Base-by-base conservation (phyloP, 2,113 vertebrate species). In the Alouatta palliata region DNA sequence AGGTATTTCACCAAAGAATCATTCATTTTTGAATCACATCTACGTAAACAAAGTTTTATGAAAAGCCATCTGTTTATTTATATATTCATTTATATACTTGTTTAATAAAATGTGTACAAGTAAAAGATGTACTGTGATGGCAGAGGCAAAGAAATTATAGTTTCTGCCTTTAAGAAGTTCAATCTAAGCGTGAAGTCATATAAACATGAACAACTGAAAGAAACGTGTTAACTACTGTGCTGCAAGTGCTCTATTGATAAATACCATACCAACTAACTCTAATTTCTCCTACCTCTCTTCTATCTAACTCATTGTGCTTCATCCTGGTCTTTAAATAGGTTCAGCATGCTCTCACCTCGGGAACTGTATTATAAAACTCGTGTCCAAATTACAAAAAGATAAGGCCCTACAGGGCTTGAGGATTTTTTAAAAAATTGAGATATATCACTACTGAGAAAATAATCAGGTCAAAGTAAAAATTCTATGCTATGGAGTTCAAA, bases 1-100 rank as follows among this genome's bases (percentile, higher is more conserved):
- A 92, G 32, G 32, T 19, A 68, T 52, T 95, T 97, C 79, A 52
- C 37, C n/a, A 52, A 89, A 10, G 25, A 94, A 1, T 80, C 64
- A 54, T 83, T 87, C 92, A 83, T 70, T 95, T 95, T 84, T 66
- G 12, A 92, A 87, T 90, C 8, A 81, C 4, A 75, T 49, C 61
- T 16, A 45, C 19, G n/a, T 66, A 80, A 23, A 87, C 23, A n/a
- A 91, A 35, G 3, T 80, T 80, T 87, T 25, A 87, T 70, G 32
- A 20, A 80, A 96, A 83, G 23, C 13, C 3, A 52, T 64, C 32
- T 77, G 3, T 90, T 88, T n/a, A 23, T 77, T 95, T 20, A 79
- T 32, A n/a, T n/a, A 56, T 25, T 80, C 37, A 47, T 27, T 54
- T 13, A 80, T 35, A 1, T 19, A 56, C n/a, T 80, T 32, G 71